phyloP scores from a whole-genome alignment of 1,140 invertebrate genomes.

The Sarcophaga bullata region DNA sequence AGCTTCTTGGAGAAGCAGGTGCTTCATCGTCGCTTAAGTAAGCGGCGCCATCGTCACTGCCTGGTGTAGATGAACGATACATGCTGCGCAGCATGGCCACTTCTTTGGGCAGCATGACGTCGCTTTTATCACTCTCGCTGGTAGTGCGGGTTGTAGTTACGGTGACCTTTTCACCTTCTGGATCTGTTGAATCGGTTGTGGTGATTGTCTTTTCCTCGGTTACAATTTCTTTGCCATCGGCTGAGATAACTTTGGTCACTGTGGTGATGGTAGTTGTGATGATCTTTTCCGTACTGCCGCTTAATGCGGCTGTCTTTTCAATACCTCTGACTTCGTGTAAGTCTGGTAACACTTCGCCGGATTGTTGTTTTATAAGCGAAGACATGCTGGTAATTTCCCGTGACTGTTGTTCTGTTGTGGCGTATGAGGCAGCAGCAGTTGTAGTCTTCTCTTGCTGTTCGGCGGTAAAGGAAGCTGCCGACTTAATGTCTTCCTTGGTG shows the following conservation, averaged over 20 bases:
- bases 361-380: neutral
- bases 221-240: slow-evolving; percentile 63
- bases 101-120: slow-evolving; percentile 59
- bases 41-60: slow-evolving; percentile 72
- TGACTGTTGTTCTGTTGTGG: slow-evolving; percentile 35
- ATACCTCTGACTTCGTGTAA: slow-evolving; percentile 58
- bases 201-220: slow-evolving; percentile 64
- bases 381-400: neutral
- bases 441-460: slow-evolving; percentile 52
- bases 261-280: slow-evolving; percentile 64
- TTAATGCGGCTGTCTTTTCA: slow-evolving; percentile 59
- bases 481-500: slow-evolving; percentile 57
- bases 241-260: slow-evolving; percentile 62
- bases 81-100: slow-evolving; percentile 67
- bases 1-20: slow-evolving; percentile 70
- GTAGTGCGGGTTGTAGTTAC: slow-evolving; percentile 63
- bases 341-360: slow-evolving; percentile 50
- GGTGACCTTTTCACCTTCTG: slow-evolving; percentile 60
- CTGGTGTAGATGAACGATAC: slow-evolving; percentile 70
- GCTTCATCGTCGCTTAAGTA: slow-evolving; percentile 70
- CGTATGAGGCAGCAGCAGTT: slow-evolving; percentile 38
- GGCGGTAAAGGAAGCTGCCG: slow-evolving; percentile 12
- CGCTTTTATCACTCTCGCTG: slow-evolving; percentile 61
- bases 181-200: slow-evolving; percentile 62
- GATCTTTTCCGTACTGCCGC: slow-evolving; percentile 62